Percentiles rank a stretch among this genome's conserved stretches.
Evolutionary conservation across 2,113 vertebrate species (phyloP).

Genomic region (Caranx ignobilis): DNA sequence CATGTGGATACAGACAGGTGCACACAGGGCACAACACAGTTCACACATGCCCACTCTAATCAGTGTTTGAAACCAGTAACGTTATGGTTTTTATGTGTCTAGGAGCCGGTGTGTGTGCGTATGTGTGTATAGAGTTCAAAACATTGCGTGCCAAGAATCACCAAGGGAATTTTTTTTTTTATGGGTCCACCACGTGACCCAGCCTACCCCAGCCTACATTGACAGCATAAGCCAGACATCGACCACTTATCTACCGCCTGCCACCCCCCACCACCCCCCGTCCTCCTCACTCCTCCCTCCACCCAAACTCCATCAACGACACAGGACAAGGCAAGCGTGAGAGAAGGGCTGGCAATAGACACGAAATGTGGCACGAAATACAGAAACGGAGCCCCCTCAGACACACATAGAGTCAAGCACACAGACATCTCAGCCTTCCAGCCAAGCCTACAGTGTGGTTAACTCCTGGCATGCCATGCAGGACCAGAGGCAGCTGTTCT

Average conservation of each 20-base stretch:
- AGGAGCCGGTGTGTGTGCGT: constrained; percentile 1
- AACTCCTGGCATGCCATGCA: constrained; percentile 75
- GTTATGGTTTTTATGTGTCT: constrained; percentile 12
- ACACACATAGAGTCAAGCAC: constrained; percentile 45
- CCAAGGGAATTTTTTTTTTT: constrained; percentile 72
- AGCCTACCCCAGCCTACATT: constrained; percentile 52
- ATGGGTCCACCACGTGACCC: constrained; percentile 69
- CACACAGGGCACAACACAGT: constrained; percentile 11
- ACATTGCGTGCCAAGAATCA: constrained; percentile 83
- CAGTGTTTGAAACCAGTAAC: constrained; percentile 5
- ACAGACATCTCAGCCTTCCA: constrained; percentile 69
- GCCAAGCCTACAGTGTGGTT: constrained; percentile 72
- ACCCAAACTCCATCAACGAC: constrained; percentile 71
- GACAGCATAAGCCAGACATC: constrained; percentile 68
- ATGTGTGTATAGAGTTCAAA: constrained; percentile 31
- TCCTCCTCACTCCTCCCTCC: constrained; percentile 39
- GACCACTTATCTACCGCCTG: constrained; percentile 75
- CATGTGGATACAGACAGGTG: constrained; percentile 11
- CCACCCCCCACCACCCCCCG: constrained; percentile 28
- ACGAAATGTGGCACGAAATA: constrained; percentile 85
- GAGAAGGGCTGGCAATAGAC: constrained; percentile 86
- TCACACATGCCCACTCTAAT: not conserved
- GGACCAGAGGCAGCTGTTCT: constrained; percentile 78
- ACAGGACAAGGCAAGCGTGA: constrained; percentile 86
- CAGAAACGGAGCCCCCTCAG: constrained; percentile 72